Base-by-base conservation (phyloP, 2,888 invertebrate genomes). In the Zygothrica quintamaculata region DNA sequence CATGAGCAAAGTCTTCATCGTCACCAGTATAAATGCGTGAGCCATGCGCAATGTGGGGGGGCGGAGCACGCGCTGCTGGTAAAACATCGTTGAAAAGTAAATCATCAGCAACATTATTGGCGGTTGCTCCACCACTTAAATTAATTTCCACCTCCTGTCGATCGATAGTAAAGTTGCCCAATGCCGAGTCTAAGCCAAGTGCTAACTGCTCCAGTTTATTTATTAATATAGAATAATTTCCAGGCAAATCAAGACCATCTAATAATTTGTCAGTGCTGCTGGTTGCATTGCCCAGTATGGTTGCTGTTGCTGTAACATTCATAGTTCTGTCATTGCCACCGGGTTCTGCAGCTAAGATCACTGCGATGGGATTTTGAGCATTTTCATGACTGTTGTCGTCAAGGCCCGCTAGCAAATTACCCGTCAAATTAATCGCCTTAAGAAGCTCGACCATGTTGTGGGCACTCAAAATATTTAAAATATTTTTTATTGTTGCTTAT, bases 1-100 rank as follows among this genome's bases (percentile, higher is more conserved):
- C 92, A 64, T 93, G 92, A 55, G 93, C 92, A 12, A 74, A 84
- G 76, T 93, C 93, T 66, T 92, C 91, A 71, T 92, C 92, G 0
- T 87, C 80, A 29, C 82, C 84, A 1, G 87, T 86, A 15, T 77
- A 79, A 13, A 84, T 69, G 26, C 77, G 55, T 1, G 85, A 84
- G 3, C 80, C 75, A 29, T 84, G 74, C 1, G 65, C 43, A 4
- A 74, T 65, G 11, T 74, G 87, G 0, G 87, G 72, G 0, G 88
- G 74, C 1, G 88, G 88, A 1, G 77, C 75, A 11, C 84, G 80
- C 2, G 82, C 82, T 3, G 81, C 77, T 0, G 86, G 74, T 12
- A 84, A 40, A 0, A 86, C 81, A 55, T 80, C 85, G 48, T 55
- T 79, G 6, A 87, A 75, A 11, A 79, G 52, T 11, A 78, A 42